Conservation (phyloP, 1,140 invertebrate genomes). For the Arion vulgaris region DNA sequence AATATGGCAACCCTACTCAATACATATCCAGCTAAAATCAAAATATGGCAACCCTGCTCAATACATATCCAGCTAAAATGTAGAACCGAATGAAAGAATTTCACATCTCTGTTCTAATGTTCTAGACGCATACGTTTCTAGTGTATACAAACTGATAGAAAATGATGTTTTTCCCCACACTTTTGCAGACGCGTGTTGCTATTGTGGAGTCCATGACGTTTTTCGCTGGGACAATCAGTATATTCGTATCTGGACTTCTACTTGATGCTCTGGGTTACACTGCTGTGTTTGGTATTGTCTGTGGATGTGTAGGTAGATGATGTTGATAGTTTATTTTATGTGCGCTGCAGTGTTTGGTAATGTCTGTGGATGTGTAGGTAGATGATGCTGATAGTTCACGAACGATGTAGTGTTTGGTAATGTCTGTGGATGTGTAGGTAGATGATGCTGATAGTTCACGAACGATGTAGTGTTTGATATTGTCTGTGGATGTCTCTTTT, state of each 20-base stretch:
- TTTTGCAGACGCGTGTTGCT: slow-evolving; percentile 79
- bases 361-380: slow-evolving; percentile 50
- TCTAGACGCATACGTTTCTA: no score
- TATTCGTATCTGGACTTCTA: slow-evolving; percentile 69
- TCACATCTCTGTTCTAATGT: no score
- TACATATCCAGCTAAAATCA: no score
- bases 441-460: no score
- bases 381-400: no score
- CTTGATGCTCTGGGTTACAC: slow-evolving; percentile 61
- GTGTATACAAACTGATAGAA: no score
- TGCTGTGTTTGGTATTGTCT: slow-evolving; percentile 66
- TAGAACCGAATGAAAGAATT: no score
- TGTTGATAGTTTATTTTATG: no score
- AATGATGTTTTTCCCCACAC: no score
- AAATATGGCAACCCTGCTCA: no score
- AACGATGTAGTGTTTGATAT: slow-evolving; percentile 59
- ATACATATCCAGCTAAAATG: no score
- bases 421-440: slow-evolving; percentile 50
- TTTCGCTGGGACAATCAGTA: slow-evolving; percentile 72
- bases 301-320: slow-evolving; percentile 42
- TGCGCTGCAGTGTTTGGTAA: slow-evolving; percentile 59
- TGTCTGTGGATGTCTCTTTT: slow-evolving; percentile 56
- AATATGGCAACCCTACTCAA: no score
- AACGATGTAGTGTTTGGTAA: slow-evolving; percentile 59
- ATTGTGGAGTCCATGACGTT: slow-evolving; percentile 80